Percentiles rank a stretch among this genome's conserved stretches.
phyloP scores from a whole-genome alignment of 2,888 invertebrate genomes.

The Dromius quadrimaculatus region DNA sequence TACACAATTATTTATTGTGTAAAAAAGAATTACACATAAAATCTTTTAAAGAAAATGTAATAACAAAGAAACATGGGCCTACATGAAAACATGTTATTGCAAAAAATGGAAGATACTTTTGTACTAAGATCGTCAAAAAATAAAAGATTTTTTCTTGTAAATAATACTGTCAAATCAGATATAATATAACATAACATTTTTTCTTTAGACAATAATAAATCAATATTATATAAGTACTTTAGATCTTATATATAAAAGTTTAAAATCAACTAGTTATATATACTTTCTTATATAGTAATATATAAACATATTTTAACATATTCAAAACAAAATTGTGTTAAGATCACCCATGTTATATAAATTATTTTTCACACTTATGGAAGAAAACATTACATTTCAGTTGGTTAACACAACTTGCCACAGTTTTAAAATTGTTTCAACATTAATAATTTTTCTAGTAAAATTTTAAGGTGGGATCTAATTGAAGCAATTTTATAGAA shows the following conservation, averaged over 20 bases:
- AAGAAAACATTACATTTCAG: slow-evolving; percentile 25
- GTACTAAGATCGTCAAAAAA: slow-evolving; percentile 14
- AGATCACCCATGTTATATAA: slow-evolving; percentile 34
- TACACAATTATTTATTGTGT: slow-evolving; percentile 15
- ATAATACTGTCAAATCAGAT: slow-evolving; percentile 31
- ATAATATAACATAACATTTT: slow-evolving; percentile 14
- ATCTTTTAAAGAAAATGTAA: slow-evolving; percentile 15
- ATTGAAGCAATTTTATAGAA: slow-evolving; percentile 7
- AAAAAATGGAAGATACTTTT: slow-evolving; percentile 24
- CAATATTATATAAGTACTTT: slow-evolving; percentile 43
- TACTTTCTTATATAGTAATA: slow-evolving; percentile 24
- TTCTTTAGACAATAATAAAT: slow-evolving; percentile 15
- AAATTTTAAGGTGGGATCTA: slow-evolving; percentile 9
- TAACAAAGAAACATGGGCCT: slow-evolving; percentile 36
- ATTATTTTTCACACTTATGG: slow-evolving; percentile 15
- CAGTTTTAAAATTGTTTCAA: slow-evolving; percentile 12
- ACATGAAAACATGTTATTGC: slow-evolving; percentile 5
- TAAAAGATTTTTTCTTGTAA: slow-evolving; percentile 9
- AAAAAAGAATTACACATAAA: background rate
- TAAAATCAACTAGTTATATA: slow-evolving; percentile 47
- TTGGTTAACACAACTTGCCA: slow-evolving; percentile 5
- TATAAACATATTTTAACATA: slow-evolving; percentile 37
- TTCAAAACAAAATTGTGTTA: slow-evolving; percentile 31
- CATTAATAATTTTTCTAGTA: slow-evolving; percentile 6
- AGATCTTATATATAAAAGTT: slow-evolving; percentile 45